Percentiles rank a stretch among this genome's conserved stretches.
These are phyloP conservation scores for Acanthurus tractus DNA, from an alignment of 2,797 vertebrate genomes.

Conservation along the genomic window DNA sequence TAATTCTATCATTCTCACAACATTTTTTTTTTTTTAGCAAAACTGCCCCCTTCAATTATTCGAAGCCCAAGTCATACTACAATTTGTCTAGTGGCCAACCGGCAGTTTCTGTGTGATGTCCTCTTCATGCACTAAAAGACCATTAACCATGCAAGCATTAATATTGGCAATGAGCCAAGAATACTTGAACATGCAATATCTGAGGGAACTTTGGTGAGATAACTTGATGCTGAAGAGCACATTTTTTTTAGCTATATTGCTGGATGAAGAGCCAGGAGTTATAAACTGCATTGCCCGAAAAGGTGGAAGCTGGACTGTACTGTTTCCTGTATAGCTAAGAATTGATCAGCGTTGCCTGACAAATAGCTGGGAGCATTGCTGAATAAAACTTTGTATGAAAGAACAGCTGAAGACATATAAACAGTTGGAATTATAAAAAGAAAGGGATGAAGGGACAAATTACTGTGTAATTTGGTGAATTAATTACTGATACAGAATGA, in stretches of 20 bases:
- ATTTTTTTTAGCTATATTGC: background rate
- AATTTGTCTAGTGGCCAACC: background rate
- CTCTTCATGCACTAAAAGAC: background rate
- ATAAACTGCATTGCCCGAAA: constrained; percentile 10
- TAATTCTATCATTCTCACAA: too few species aligned
- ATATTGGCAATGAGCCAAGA: background rate
- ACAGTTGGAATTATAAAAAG: background rate
- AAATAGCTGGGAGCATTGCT: constrained; percentile 22
- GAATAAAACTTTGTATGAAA: constrained; percentile 13
- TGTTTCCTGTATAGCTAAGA: constrained; percentile 13
- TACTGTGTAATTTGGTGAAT: background rate
- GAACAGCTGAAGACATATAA: background rate
- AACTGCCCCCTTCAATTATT: background rate
- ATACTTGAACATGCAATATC: background rate
- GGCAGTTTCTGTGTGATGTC: background rate
- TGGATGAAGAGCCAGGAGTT: constrained; percentile 16
- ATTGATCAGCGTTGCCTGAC: constrained; percentile 15
- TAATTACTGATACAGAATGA: background rate
- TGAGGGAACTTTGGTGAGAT: background rate
- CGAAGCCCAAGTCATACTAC: background rate
- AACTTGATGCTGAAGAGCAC: background rate
- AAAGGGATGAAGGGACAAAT: background rate
- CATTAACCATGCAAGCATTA: background rate
- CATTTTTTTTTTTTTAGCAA: too few species aligned
- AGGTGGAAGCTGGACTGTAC: constrained; percentile 6